Percentiles rank a stretch among this genome's conserved stretches.
Conservation (phyloP, 2,797 vertebrate genomes). For the Tokudaia muenninki region DNA sequence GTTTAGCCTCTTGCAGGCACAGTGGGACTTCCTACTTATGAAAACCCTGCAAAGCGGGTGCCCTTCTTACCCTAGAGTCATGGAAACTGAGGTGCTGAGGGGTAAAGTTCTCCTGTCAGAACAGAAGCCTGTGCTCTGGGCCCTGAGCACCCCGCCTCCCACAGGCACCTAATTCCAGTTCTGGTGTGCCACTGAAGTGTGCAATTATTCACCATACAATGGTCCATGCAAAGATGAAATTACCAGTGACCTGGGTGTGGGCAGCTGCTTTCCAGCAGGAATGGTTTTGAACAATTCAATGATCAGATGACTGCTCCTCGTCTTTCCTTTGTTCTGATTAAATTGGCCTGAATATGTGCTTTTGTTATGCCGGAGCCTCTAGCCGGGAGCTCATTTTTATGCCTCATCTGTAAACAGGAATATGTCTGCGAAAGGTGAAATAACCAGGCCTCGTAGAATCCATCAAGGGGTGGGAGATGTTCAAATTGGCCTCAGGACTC, state of each 20-base stretch:
- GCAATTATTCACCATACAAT: conserved; percentile 63
- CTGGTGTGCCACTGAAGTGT: background rate
- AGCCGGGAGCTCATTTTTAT: background rate
- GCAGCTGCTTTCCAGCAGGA: conserved; percentile 29
- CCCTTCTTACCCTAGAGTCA: background rate
- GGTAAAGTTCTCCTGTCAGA: background rate
- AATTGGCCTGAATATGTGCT: conserved; percentile 34
- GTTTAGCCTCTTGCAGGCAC: background rate
- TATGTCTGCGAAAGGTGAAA: background rate
- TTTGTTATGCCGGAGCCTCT: background rate
- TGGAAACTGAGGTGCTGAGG: background rate
- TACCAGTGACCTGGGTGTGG: conserved; percentile 38
- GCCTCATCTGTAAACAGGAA: background rate
- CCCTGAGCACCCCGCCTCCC: background rate
- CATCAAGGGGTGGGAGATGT: background rate
- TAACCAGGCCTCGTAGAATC: background rate
- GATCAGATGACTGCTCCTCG: background rate
- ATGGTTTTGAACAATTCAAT: background rate
- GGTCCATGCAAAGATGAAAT: conserved; percentile 65
- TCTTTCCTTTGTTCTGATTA: conserved; percentile 60
- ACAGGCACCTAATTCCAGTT: background rate
- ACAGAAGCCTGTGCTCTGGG: rapidly evolving
- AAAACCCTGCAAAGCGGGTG: background rate
- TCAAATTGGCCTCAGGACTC: background rate
- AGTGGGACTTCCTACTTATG: background rate